Evolutionary conservation across 1,140 invertebrate genomes (phyloP), one percentile per base, ranked within the genome.

Genomic region (Conopomorpha cramerella): DNA sequence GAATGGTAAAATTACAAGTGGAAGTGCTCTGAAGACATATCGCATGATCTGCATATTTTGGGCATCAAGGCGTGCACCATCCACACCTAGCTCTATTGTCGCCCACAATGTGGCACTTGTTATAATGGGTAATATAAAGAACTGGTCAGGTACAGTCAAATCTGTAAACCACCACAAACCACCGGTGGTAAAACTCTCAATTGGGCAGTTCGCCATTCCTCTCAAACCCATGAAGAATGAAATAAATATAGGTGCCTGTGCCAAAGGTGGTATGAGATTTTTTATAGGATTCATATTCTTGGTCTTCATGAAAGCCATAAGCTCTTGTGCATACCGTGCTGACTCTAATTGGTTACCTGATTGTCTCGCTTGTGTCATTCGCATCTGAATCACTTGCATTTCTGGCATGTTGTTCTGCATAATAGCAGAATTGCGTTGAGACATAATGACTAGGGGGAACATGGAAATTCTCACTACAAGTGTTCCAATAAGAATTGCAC

Each of bases 151-250:
- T 6, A 93, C 47, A 2, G 93, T 95, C 8, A 99, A 81, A 82
- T 99, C 93, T 0, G 81, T 80, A 62, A 99, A 96, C 96, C 96
- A 99, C 34, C 81, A 87, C 0, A 95, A 39, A 2, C 97, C 97
- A n/a, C 96, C 96, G 13, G 81, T 72, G 41, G 84, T 84, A 81
- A 99, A 82, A 62, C 92, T 94, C 36, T 92, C 90, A 8, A 98
- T 86, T 1, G 94, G 95, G 7, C 87, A 77, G 53, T 87, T 89
- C 0, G 93, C 84, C 93, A 98, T 96, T 43, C 76, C 56, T 55
- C 90, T 80, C 8, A 98, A 62, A 0, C 85, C 92, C 56, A 92
- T 79, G 57, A 96, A 98, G 58, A 95, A 90, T 4, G 94, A 95
- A 25, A 98, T 71, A 64, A 98, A 98, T 3, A 98, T 60, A 0